Percentiles rank a stretch among this genome's conserved stretches.
Evolutionary conservation across 37 sponge, comb jelly and placozoan genomes (phyloP).

Genomic region (Hexactinellida sp.): DNA sequence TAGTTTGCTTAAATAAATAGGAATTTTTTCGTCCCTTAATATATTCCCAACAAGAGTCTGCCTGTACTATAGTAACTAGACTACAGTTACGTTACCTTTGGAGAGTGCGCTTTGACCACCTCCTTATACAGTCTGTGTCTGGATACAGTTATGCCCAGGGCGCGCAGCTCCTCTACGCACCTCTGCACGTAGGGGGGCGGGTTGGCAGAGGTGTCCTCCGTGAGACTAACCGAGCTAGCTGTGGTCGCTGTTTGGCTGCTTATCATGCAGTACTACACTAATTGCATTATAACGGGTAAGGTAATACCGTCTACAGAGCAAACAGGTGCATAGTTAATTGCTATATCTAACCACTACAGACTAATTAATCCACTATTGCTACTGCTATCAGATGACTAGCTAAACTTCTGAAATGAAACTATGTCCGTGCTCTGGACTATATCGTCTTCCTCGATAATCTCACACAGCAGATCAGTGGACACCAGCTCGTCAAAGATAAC

Average conservation of each 20-base stretch:
- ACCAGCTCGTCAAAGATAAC: constrained; percentile 21
- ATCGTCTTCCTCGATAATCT: constrained; percentile 14
- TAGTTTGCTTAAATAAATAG: too few relatives aligned
- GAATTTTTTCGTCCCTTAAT: too few relatives aligned
- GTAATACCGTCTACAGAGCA: neutral
- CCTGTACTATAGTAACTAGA: too few relatives aligned
- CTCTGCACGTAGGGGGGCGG: neutral
- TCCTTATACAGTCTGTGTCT: constrained; percentile 9
- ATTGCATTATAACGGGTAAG: neutral
- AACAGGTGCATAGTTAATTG: neutral
- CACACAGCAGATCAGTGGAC: constrained; percentile 19
- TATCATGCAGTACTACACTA: neutral
- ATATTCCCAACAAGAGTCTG: too few relatives aligned
- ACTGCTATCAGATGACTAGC: neutral
- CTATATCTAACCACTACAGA: neutral
- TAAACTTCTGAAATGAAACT: constrained; percentile 26
- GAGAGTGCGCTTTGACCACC: neutral
- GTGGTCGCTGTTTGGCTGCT: neutral
- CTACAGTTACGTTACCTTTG: too few relatives aligned
- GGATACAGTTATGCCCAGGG: neutral
- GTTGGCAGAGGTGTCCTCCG: neutral
- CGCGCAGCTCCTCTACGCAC: neutral
- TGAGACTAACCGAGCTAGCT: neutral
- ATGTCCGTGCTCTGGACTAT: constrained; percentile 24
- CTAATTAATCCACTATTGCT: neutral